Evolutionary conservation across 2,888 invertebrate genomes (phyloP).

Genomic region (Seira musarum): DNA sequence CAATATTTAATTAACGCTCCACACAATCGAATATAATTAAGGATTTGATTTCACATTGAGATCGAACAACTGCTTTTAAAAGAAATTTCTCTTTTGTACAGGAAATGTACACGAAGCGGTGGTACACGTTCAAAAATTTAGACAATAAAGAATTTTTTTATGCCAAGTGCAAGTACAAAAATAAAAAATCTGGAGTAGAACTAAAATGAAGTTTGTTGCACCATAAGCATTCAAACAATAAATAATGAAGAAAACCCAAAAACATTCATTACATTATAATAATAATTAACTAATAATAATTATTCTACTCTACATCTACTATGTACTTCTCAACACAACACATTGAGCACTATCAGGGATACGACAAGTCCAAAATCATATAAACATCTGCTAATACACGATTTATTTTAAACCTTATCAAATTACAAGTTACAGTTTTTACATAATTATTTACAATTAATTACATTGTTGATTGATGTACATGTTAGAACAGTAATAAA

Average conservation of each 20-base stretch:
- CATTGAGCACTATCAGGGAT: slow-evolving; percentile 60
- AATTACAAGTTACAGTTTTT: neutral
- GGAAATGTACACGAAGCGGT: neutral
- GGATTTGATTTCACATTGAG: neutral
- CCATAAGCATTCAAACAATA: neutral
- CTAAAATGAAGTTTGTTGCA: too few relatives aligned
- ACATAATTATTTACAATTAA: neutral
- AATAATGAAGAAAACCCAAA: neutral
- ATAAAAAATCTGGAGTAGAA: neutral
- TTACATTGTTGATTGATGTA: too few relatives aligned
- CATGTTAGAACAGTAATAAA: neutral
- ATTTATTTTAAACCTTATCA: too few relatives aligned
- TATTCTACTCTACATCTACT: neutral
- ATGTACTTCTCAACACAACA: slow-evolving; percentile 54
- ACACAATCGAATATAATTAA: neutral
- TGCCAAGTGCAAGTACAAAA: neutral
- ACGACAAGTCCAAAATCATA: too few relatives aligned
- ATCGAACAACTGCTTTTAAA: neutral
- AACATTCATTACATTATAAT: slow-evolving; percentile 6
- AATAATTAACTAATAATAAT: neutral
- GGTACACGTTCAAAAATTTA: neutral
- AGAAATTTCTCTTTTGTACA: neutral
- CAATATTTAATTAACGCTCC: too few relatives aligned
- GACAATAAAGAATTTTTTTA: too few relatives aligned
- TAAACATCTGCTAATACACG: neutral